Evolutionary conservation across 2,888 invertebrate genomes (phyloP).

Genomic region (Dynastes grantii): DNA sequence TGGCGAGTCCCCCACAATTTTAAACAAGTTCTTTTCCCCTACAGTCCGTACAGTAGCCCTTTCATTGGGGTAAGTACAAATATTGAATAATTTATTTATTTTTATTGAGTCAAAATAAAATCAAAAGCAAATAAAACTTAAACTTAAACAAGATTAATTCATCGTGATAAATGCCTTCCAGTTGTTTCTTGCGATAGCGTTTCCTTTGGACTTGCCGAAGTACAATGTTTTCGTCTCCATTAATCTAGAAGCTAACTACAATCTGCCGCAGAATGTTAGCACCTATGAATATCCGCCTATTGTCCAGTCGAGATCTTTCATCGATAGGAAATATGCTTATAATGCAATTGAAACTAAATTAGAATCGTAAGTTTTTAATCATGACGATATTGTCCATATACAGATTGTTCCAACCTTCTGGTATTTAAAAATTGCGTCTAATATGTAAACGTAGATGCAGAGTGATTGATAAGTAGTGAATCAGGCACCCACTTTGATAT

Average conservation of each 20-base stretch:
- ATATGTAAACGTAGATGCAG: too few species aligned
- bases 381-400: background rate
- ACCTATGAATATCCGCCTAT: slow-evolving; percentile 59
- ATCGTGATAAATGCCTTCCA: slow-evolving; percentile 62
- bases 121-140: background rate
- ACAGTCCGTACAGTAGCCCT: slow-evolving; percentile 56
- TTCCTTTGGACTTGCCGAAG: slow-evolving; percentile 79
- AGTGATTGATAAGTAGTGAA: too few species aligned
- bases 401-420: too few species aligned
- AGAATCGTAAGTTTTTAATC: slow-evolving; percentile 38
- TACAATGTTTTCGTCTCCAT: slow-evolving; percentile 81
- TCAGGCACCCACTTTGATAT: too few species aligned
- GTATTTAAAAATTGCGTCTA: too few species aligned
- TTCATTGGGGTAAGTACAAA: slow-evolving; percentile 56
- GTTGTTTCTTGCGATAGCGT: slow-evolving; percentile 79
- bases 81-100: background rate
- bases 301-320: slow-evolving; percentile 51
- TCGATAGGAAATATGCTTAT: slow-evolving; percentile 54
- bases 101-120: background rate
- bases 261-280: slow-evolving; percentile 73
- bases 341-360: slow-evolving; percentile 54
- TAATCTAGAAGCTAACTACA: slow-evolving; percentile 81
- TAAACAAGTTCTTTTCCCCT: slow-evolving; percentile 55
- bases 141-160: too few species aligned
- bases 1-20: slow-evolving; percentile 17